Conservation (phyloP, 1,140 invertebrate genomes). For the Aphidius ervi region DNA sequence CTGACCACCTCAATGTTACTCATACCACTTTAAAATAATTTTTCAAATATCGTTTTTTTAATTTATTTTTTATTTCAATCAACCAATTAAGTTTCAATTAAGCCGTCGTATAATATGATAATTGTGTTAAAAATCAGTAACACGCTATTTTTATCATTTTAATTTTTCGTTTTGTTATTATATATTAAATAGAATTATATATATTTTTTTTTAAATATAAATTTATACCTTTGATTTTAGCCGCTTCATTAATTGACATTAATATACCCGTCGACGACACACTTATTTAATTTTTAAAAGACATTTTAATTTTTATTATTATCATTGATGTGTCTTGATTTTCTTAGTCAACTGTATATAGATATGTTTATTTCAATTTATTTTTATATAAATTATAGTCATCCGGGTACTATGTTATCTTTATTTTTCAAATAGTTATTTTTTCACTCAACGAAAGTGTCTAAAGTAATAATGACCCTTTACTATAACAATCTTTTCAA, state of each 20-base stretch:
- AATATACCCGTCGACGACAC: not conserved
- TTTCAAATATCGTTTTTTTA: too few species aligned
- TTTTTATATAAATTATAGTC: not conserved
- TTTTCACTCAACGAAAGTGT: not conserved
- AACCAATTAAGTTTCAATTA: slow-evolving; percentile 22
- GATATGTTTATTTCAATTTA: not conserved
- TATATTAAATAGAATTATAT: not conserved
- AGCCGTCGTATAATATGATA: slow-evolving; percentile 7
- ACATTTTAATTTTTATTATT: not conserved
- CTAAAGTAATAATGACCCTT: not conserved
- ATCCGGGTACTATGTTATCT: too few species aligned
- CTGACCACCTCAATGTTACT: too few species aligned
- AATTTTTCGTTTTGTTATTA: not conserved
- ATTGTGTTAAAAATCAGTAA: slow-evolving; percentile 11
- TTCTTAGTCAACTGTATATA: too few species aligned
- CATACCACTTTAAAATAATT: too few species aligned
- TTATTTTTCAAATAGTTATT: slow-evolving; percentile 6
- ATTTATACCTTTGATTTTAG: too few species aligned
- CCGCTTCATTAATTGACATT: not conserved
- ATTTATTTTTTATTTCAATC: not conserved
- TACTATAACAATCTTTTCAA: not conserved
- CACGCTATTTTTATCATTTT: slow-evolving; percentile 21
- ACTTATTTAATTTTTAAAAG: slow-evolving; percentile 1
- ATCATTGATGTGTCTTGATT: not conserved
- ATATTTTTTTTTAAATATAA: not conserved